Evolutionary conservation across 2,888 invertebrate species (phyloP).

Genomic region (Molorchus minor): DNA sequence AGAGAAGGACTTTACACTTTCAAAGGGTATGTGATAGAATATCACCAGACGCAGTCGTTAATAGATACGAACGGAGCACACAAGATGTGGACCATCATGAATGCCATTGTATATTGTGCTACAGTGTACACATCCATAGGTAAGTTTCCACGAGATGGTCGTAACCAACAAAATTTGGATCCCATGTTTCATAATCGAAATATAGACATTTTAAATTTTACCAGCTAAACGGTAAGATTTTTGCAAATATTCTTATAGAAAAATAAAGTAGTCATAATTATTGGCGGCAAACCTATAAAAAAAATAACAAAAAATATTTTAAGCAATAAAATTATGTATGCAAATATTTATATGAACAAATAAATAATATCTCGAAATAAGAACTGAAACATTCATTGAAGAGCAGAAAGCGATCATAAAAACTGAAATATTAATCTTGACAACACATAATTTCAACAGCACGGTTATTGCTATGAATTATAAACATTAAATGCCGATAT

Average conservation of each 20-base stretch:
- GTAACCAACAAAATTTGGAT: no score
- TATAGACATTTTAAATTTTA: no score
- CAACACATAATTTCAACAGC: neutral
- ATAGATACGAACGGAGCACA: constrained; percentile 58
- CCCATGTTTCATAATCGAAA: no score
- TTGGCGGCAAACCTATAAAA: no score
- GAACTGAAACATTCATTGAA: neutral
- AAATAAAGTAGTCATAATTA: no score
- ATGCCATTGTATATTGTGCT: constrained; percentile 86
- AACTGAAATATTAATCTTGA: constrained; percentile 6
- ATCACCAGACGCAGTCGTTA: constrained; percentile 49
- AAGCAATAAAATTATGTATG: neutral
- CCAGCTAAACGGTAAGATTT: no score
- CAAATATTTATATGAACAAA: neutral
- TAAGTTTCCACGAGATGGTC: constrained; percentile 63
- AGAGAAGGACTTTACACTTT: constrained; percentile 65
- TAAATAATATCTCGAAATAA: neutral
- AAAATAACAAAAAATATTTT: neutral
- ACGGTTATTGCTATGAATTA: neutral
- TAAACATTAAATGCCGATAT: neutral
- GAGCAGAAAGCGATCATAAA: neutral
- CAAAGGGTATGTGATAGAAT: constrained; percentile 62
- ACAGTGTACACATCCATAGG: constrained; percentile 92
- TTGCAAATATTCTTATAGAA: no score
- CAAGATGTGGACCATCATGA: constrained; percentile 83